Base-by-base conservation (phyloP, 2,113 vertebrate genomes). In the Anhinga rufa region DNA sequence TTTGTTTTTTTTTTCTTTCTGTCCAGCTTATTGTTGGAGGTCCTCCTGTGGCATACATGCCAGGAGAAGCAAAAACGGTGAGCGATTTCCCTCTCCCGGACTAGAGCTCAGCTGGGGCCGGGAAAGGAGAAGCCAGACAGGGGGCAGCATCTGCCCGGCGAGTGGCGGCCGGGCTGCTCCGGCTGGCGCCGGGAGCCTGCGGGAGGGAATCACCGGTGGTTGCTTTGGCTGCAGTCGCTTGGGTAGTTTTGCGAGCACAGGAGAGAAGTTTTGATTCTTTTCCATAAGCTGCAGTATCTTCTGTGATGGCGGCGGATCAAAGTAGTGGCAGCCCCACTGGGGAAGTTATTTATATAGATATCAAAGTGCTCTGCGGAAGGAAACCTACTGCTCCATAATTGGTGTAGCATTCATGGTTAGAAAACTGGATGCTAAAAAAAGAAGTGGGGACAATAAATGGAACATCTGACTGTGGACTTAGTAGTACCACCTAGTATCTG, bases 121-220 rank as follows among this genome's bases (percentile, higher is more conserved):
- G 72, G 40, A 5, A 44, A 9, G 1, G 36, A 52, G 77, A 9
- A 95, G 87, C 44, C 91, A 95, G 96, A 9, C 88, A 91, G 84
- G 83, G 90, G 92, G 92, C 91, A 94, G 95, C 86, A 93, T 77
- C 80, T 6, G 75, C 66, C 38, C 90, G 8, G 13, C 21, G 24
- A 84, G 84, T 31, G 19, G 32, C 31, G 14, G 58, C 54, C 9
- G 24, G n/a, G 69, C n/a, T 40, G 69, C n/a, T 40, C 48, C 64
- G 18, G 28, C 12, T 20, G 25, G 1, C n/a, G n/a, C n/a, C n/a
- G n/a, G 3, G 18, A 81, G 9, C 44, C 9, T 17, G 7, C 38
- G n/a, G 26, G 14, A 12, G 14, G 13, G n/a, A 51, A 7, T 7
- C 29, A 16, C 3, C 46, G 25, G 31, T 14, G 20, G 24, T 40